Percentiles rank a stretch among this genome's conserved stretches.
Evolutionary conservation across 1,140 invertebrate genomes (phyloP).

Genomic region (Caenorhabditis latens): DNA sequence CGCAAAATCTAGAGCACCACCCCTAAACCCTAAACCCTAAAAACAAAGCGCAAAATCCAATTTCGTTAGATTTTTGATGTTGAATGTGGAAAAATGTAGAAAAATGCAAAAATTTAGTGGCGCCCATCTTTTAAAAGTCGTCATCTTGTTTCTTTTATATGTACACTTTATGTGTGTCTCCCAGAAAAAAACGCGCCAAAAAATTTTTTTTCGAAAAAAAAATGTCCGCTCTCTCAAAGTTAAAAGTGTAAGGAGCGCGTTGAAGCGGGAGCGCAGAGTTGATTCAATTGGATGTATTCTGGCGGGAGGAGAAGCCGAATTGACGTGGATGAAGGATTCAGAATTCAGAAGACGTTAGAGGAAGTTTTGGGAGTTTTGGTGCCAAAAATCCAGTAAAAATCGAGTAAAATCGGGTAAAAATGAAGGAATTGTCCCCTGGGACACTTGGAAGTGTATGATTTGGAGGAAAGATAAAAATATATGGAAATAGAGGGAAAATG

Average conservation of each 20-base stretch:
- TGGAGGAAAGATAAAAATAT: neutral
- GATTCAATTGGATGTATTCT: constrained; percentile 22
- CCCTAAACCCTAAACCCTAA: too few relatives aligned
- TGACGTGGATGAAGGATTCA: neutral
- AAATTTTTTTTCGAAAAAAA: too few relatives aligned
- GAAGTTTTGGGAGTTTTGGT: neutral
- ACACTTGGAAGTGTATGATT: neutral
- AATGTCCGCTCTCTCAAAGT: neutral
- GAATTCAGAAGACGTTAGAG: neutral
- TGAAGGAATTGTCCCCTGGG: neutral
- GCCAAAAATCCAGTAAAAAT: neutral
- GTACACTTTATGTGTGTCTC: too few relatives aligned
- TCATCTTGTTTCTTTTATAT: too few relatives aligned
- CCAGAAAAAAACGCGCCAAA: too few relatives aligned
- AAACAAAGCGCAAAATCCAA: too few relatives aligned
- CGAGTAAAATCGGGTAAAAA: too few relatives aligned
- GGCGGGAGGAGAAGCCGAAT: too few relatives aligned
- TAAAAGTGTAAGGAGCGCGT: constrained; percentile 55
- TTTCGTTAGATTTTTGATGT: too few relatives aligned
- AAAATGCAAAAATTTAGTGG: too few relatives aligned
- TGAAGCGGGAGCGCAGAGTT: constrained; percentile 15
- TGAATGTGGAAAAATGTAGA: neutral
- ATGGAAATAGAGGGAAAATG: neutral
- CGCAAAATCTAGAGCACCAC: too few relatives aligned
- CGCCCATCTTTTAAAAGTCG: too few relatives aligned